These are phyloP conservation scores for Atrina japonica DNA, from an alignment of 2,888 invertebrate genomes.

Conservation along the genomic window DNA sequence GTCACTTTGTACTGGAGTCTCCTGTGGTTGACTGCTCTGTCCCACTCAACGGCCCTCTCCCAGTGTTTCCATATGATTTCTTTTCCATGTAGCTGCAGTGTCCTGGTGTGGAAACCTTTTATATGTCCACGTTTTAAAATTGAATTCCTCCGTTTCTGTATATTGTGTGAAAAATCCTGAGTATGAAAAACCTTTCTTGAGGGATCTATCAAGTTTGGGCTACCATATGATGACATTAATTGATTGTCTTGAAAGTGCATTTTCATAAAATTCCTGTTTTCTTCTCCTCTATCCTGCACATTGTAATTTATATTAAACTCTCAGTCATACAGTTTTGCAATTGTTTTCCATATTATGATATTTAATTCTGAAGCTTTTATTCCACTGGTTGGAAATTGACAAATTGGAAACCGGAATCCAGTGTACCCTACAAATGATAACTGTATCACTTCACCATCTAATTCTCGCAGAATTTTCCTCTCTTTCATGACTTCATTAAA, in stretches of 20 bases:
- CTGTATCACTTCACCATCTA: slow-evolving; percentile 42
- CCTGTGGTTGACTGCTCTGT: slow-evolving; percentile 13
- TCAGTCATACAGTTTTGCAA: slow-evolving; percentile 31
- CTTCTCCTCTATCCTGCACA: slow-evolving; percentile 42
- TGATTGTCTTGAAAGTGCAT: slow-evolving; percentile 30
- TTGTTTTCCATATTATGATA: slow-evolving; percentile 36
- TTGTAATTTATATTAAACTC: slow-evolving; percentile 42
- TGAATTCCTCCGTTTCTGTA: slow-evolving; percentile 42
- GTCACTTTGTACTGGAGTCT: slow-evolving; percentile 35
- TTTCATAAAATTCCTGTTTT: slow-evolving; percentile 43
- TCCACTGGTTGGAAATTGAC: slow-evolving; percentile 39
- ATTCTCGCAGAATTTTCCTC: slow-evolving; percentile 15
- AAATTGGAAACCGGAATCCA: slow-evolving; percentile 46
- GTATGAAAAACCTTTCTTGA: slow-evolving; percentile 16
- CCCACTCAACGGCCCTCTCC: slow-evolving; percentile 32
- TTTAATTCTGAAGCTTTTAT: slow-evolving; percentile 32
- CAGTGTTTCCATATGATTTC: slow-evolving; percentile 40
- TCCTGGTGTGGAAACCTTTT: slow-evolving; percentile 22
- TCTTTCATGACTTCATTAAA: slow-evolving; percentile 23
- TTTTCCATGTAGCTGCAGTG: slow-evolving; percentile 18
- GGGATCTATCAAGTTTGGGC: slow-evolving; percentile 32
- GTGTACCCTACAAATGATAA: slow-evolving; percentile 44
- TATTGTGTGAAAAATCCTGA: slow-evolving; percentile 44
- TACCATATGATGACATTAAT: neutral
- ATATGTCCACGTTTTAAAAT: slow-evolving; percentile 36